Evolutionary conservation across 2,113 vertebrate genomes (phyloP).

Genomic region (Elephas maximus): DNA sequence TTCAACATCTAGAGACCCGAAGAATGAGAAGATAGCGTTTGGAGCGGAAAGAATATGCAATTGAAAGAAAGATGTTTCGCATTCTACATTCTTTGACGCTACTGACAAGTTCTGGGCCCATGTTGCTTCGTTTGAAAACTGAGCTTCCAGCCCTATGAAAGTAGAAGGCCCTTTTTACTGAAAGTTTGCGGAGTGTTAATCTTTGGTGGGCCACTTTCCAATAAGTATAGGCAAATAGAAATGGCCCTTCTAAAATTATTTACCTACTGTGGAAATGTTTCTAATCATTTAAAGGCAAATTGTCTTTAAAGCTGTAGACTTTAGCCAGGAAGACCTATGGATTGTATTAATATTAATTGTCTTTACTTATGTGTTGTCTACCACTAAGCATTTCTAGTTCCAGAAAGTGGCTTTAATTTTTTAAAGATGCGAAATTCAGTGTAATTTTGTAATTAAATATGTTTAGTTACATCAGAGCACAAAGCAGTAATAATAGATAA

Average conservation of each 20-base stretch:
- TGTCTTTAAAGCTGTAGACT: background rate
- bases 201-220: background rate
- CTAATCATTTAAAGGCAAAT: background rate
- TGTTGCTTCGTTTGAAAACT: background rate
- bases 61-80: background rate
- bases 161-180: background rate
- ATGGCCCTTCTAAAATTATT: too few relatives aligned
- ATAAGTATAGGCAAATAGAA: background rate
- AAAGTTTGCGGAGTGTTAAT: background rate
- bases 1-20: background rate
- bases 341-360: background rate
- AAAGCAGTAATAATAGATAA: too few relatives aligned
- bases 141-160: background rate
- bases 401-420: background rate
- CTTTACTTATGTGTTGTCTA: background rate
- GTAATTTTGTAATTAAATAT: background rate
- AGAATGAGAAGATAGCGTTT: background rate
- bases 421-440: background rate
- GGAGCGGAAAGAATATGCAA: background rate
- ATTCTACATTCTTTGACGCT: background rate
- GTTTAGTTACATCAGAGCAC: too few relatives aligned
- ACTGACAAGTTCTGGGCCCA: background rate
- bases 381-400: background rate
- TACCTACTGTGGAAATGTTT: background rate
- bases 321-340: conserved; percentile 46